Base-by-base conservation (phyloP, 2,797 vertebrate species). In the Pangasius sanitwongsei region DNA sequence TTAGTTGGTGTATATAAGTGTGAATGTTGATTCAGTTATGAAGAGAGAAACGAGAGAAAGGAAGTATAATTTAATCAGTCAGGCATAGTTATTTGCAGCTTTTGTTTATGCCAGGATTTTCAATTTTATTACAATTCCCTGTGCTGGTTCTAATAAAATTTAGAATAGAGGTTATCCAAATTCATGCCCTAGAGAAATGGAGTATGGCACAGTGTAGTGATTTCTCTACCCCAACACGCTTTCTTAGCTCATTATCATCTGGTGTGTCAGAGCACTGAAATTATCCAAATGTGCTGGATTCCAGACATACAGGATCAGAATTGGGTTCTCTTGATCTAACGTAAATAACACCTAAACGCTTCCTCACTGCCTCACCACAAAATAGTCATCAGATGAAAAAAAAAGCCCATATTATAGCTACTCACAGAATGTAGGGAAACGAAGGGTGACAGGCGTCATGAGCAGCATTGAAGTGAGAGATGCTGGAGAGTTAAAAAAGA, bases 391-490 rank as follows among this genome's bases (percentile, higher is more conserved):
- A 85, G 48, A 86, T 85, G 57, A 69, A 83, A 70, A 63, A 82
- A 81, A 63, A 63, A 44, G 12, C 2, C 28, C 77, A 86, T 72
- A 23, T 81, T 87, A 90, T 85, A 92, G 44, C n/a, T 91, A 89
- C 92, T 94, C 86, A 89, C 91, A 87, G 94, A 84, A 86, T 80
- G 85, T 90, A 90, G 77, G 55, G 90, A 91, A 90, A 86, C 67
- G 88, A 90, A 92, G 88, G 85, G 59, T 9, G 41, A 89, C 78
- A 89, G 90, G 41, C 85, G 91, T 91, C 34, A 86, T 69, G 75
- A 91, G 90, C 92, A 94, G 89, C 91, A 94, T 86, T 90, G 90
- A 78, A 87, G 90, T 92, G 87, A 90, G 48, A 74, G 92, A 90
- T 89, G 89, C 83, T 91, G 90, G 91, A 90, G 89, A 90, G 90